phyloP scores from a whole-genome alignment of 2,797 vertebrate species.

The Lepus oiostolus region DNA sequence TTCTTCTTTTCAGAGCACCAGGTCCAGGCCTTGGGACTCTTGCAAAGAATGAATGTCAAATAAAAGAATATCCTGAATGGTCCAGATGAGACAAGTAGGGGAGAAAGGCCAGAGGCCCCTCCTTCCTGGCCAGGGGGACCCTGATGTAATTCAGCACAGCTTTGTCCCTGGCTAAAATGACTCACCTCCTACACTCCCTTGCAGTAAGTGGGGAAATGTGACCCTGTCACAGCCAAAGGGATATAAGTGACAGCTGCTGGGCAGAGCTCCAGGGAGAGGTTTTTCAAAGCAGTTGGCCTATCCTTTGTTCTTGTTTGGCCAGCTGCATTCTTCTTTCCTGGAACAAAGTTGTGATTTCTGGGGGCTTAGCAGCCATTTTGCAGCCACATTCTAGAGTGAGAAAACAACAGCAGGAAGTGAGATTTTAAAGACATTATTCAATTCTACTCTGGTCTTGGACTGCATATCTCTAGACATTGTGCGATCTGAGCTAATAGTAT shows the following conservation, averaged over 20 bases:
- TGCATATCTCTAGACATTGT: neutral
- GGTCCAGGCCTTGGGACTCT: neutral
- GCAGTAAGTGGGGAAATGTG: constrained; percentile 27
- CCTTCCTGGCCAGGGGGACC: neutral
- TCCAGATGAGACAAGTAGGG: neutral
- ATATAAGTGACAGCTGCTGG: neutral
- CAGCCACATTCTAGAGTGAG: constrained; percentile 25
- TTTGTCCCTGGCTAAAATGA: neutral
- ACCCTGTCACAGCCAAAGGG: neutral
- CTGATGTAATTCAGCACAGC: neutral
- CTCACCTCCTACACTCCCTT: neutral
- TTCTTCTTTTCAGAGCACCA: neutral
- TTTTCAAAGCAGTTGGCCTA: neutral
- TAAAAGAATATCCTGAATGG: constrained; percentile 30
- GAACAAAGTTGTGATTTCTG: constrained; percentile 21
- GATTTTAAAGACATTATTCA: constrained; percentile 1
- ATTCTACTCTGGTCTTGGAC: neutral
- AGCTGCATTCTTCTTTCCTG: constrained; percentile 3
- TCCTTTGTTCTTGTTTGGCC: neutral
- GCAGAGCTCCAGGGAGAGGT: constrained; percentile 18
- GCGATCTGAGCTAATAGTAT: neutral
- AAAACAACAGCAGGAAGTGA: constrained; percentile 12
- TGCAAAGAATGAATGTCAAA: neutral
- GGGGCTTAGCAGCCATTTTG: neutral
- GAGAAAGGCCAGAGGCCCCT: neutral